A percentile compares a stretch with the other conserved stretches of the same genome.
These are phyloP conservation scores for Unio pictorum DNA, from an alignment of 2,888 invertebrate genomes.

Conservation along the genomic window DNA sequence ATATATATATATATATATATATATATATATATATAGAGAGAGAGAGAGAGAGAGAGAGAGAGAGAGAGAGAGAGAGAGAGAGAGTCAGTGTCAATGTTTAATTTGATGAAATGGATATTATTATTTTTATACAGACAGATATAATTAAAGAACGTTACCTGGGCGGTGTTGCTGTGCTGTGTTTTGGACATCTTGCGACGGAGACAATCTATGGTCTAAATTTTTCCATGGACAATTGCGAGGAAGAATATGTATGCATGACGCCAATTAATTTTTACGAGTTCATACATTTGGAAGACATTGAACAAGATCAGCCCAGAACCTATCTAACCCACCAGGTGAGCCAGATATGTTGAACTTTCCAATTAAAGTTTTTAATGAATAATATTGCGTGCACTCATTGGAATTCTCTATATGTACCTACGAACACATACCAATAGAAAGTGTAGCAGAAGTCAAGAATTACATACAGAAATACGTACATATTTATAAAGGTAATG, in stretches of 20 bases:
- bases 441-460: too few species aligned
- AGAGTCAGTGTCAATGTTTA: background rate
- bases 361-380: background rate
- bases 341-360: background rate
- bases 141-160: constrained; percentile 24
- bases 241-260: constrained; percentile 24
- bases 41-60: too few species aligned
- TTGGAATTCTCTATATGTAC: too few species aligned
- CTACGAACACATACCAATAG: too few species aligned
- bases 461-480: too few species aligned
- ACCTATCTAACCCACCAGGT: constrained; percentile 32
- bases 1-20: too few species aligned
- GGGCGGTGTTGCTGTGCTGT: constrained; percentile 20
- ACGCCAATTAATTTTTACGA: constrained; percentile 34
- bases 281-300: constrained; percentile 28
- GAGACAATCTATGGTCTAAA: constrained; percentile 34
- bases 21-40: too few species aligned
- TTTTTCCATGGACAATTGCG: constrained; percentile 15
- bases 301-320: constrained; percentile 19
- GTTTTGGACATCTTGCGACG: constrained; percentile 31
- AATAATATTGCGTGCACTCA: too few species aligned
- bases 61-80: too few species aligned
- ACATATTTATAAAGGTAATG: too few species aligned
- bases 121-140: constrained; percentile 16
- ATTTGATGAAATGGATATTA: background rate